Conservation (phyloP, 53 echinoderm and acorn worm genomes). For the Luidia sarsii region DNA sequence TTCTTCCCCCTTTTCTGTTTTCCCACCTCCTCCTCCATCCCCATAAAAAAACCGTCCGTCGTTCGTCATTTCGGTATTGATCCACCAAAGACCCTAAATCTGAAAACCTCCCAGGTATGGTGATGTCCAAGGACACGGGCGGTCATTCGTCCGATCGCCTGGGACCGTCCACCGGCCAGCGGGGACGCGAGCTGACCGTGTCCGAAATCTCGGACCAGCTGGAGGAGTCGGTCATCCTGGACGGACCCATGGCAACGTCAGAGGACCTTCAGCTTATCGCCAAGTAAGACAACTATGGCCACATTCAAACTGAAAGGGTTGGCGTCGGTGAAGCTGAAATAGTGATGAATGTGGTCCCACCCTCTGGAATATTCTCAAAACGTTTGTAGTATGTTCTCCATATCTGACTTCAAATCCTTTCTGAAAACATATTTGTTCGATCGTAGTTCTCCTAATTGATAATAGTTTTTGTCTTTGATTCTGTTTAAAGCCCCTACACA, state of each 20-base stretch:
- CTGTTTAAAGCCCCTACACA: no score
- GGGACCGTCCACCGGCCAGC: conserved; percentile 5
- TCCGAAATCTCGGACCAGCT: conserved; percentile 60
- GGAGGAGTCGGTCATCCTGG: conserved; percentile 55
- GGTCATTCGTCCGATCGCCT: conserved; percentile 18
- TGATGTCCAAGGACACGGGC: conserved; percentile 40
- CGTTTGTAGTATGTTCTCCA: no score
- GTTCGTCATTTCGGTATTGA: conserved; percentile 32
- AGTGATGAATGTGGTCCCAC: no score
- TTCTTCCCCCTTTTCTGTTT: no score
- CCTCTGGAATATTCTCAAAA: no score
- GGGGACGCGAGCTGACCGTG: conserved; percentile 26
- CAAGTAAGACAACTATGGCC: conserved; percentile 36
- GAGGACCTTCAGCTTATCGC: conserved; percentile 44
- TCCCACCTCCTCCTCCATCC: not conserved
- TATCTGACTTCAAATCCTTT: no score
- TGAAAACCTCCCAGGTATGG: conserved; percentile 62
- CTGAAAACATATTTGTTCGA: no score
- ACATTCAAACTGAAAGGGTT: no score
- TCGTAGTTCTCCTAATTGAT: no score
- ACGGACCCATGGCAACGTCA: conserved; percentile 46
- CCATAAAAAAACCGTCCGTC: not conserved
- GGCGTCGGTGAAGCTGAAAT: no score
- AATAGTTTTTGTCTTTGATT: no score
- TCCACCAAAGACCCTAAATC: conserved; percentile 38